These are phyloP conservation scores for Gallinago undulata DNA, from an alignment of 2,113 vertebrate genomes.

Conservation along the genomic window DNA sequence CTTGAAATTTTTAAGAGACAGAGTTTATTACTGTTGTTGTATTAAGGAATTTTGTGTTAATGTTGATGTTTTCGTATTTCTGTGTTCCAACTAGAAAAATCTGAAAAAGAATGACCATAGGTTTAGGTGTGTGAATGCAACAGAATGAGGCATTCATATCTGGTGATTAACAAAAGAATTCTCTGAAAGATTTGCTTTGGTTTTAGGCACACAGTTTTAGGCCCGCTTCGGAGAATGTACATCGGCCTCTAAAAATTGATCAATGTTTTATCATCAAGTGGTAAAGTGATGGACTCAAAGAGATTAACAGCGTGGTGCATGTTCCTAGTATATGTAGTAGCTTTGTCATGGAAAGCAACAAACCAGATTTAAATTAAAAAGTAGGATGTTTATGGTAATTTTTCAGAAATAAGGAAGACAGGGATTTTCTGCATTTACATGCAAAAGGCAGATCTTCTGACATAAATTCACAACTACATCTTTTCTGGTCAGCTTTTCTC, in stretches of 20 bases:
- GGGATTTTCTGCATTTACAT: background rate
- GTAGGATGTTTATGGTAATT: background rate
- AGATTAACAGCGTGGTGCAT: background rate
- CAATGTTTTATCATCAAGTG: background rate
- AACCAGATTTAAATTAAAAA: background rate
- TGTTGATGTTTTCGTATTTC: background rate
- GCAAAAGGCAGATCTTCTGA: background rate
- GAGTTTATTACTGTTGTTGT: background rate
- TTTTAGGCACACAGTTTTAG: background rate
- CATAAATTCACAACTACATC: background rate
- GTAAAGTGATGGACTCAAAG: background rate
- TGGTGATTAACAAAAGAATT: background rate
- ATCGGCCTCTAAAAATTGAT: background rate
- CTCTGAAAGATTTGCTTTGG: background rate
- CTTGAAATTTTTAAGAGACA: background rate
- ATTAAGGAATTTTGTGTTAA: background rate
- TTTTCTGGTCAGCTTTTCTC: background rate
- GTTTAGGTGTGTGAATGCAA: background rate
- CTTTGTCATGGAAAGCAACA: background rate
- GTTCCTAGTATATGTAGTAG: background rate
- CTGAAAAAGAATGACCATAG: background rate
- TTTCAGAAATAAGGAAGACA: background rate
- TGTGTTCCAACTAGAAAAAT: background rate
- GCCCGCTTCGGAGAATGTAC: background rate
- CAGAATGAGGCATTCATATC: background rate